phyloP scores from a whole-genome alignment of 2,888 invertebrate species.

The Pristionchus fissidentatus region DNA sequence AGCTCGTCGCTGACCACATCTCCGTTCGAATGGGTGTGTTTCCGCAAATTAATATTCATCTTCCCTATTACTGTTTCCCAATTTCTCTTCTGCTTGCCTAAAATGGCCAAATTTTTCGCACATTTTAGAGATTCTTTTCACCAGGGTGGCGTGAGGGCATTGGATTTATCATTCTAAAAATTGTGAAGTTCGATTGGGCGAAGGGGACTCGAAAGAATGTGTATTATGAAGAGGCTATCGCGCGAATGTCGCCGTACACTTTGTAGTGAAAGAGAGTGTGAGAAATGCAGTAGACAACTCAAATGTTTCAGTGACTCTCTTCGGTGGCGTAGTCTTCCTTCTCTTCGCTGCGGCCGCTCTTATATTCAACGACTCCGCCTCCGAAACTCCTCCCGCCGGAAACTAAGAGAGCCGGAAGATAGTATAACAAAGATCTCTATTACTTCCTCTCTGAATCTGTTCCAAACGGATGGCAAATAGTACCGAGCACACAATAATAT shows the following conservation, averaged over 20 bases:
- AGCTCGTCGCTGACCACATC: not conserved
- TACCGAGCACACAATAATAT: too few species aligned
- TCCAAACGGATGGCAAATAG: too few species aligned
- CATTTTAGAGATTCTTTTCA: not conserved
- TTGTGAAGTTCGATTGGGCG: not conserved
- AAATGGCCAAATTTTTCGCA: not conserved
- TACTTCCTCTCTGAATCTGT: too few species aligned
- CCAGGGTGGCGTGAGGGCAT: not conserved
- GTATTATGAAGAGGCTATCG: not conserved
- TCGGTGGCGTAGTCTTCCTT: constrained; percentile 16
- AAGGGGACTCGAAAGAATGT: too few species aligned
- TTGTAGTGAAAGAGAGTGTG: too few species aligned
- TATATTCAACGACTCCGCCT: not conserved
- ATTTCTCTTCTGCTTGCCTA: not conserved
- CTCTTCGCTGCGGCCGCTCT: not conserved
- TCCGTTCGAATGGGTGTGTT: not conserved
- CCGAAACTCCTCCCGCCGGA: not conserved
- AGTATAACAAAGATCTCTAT: too few species aligned
- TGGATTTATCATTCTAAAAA: not conserved
- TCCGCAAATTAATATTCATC: too few species aligned
- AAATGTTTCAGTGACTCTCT: not conserved
- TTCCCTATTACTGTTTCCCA: too few species aligned
- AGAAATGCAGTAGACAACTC: too few species aligned
- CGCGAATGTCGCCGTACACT: not conserved
- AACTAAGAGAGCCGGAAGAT: not conserved